Percentiles rank a stretch among this genome's conserved stretches.
Conservation (phyloP, 2,113 vertebrate genomes). For the Hydrochoerus hydrochaeris region DNA sequence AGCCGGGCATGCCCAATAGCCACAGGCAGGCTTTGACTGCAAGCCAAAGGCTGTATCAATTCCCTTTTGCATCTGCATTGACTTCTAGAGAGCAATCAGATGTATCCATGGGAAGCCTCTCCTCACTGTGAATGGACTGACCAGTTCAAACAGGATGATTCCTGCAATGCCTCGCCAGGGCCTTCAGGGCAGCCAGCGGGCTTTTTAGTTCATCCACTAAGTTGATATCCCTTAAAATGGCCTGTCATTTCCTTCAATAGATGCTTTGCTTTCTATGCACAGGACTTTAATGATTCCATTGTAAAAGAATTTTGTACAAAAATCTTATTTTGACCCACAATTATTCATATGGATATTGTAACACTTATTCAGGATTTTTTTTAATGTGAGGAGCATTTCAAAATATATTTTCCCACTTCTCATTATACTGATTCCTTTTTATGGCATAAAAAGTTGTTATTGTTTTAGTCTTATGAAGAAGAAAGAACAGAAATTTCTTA, state of each 20-base stretch:
- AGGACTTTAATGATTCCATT: constrained; percentile 8
- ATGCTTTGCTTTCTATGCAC: not conserved
- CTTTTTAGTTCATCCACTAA: constrained; percentile 33
- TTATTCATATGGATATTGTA: not conserved
- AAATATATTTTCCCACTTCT: not conserved
- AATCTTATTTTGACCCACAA: not conserved
- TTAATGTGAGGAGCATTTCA: not conserved
- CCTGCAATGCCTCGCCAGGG: not conserved
- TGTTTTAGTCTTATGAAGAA: not conserved
- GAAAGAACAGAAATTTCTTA: not conserved
- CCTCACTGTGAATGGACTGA: constrained; percentile 15
- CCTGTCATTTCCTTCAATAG: not conserved
- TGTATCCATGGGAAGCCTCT: constrained; percentile 25
- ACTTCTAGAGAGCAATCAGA: constrained; percentile 59
- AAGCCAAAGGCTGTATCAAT: constrained; percentile 52
- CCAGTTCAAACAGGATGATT: constrained; percentile 26
- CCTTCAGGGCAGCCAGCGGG: not conserved
- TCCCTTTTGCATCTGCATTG: constrained; percentile 66
- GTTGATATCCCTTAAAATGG: not conserved
- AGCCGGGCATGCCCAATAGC: constrained; percentile 57
- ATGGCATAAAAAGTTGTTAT: not conserved
- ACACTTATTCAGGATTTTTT: not conserved
- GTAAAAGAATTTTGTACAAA: not conserved
- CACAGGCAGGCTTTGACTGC: constrained; percentile 63
- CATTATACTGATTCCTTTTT: not conserved